These are phyloP conservation scores for Drosophila pallidifrons DNA, from an alignment of 1,140 invertebrate species.

Conservation along the genomic window DNA sequence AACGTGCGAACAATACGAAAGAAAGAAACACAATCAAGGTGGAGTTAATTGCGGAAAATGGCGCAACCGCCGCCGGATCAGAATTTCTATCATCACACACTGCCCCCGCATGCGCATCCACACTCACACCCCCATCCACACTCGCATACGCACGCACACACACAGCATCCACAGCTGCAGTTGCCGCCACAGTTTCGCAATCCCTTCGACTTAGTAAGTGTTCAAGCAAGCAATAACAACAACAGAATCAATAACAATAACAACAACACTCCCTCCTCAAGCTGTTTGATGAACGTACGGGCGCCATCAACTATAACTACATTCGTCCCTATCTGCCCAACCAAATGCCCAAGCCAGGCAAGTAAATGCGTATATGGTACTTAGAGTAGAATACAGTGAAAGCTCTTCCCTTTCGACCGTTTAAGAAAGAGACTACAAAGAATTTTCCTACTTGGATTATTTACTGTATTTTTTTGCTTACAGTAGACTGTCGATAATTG, in stretches of 20 bases:
- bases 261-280: slow-evolving; percentile 21
- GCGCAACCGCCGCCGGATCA: slow-evolving; percentile 82
- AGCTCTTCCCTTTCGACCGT: no score
- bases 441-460: no score
- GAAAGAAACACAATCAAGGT: slow-evolving; percentile 29
- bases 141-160: slow-evolving; percentile 48
- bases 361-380: slow-evolving; percentile 25
- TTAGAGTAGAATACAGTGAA: no score
- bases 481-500: no score
- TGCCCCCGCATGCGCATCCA: slow-evolving; percentile 70
- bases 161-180: slow-evolving; percentile 73
- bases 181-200: slow-evolving; percentile 80
- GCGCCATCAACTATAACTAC: slow-evolving; percentile 78
- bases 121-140: slow-evolving; percentile 64
- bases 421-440: no score
- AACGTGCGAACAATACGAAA: slow-evolving; percentile 21
- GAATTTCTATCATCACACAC: slow-evolving; percentile 75
- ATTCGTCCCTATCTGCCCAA: slow-evolving; percentile 79
- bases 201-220: slow-evolving; percentile 77
- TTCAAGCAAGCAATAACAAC: not conserved
- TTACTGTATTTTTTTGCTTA: no score
- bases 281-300: slow-evolving; percentile 78
- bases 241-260: slow-evolving; percentile 6
- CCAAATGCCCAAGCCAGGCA: slow-evolving; percentile 74
- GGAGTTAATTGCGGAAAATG: slow-evolving; percentile 65